Evolutionary conservation across 2,113 vertebrate genomes (phyloP).

Genomic region (Xiphophorus couchianus): DNA sequence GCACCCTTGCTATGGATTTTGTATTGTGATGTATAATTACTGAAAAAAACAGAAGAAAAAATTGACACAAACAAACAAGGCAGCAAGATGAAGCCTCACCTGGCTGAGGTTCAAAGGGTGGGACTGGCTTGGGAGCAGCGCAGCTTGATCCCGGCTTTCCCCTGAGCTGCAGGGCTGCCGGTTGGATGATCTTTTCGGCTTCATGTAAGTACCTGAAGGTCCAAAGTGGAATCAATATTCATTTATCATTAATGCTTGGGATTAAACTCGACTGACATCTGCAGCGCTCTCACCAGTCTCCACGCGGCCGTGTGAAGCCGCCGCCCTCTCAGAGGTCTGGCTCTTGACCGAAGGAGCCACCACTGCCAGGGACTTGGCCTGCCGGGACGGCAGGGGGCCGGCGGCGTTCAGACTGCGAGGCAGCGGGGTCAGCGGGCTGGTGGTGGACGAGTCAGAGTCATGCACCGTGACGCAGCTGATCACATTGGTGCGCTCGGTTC

Average conservation of each 20-base stretch:
- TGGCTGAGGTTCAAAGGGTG: slow-evolving; percentile 99
- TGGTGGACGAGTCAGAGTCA: slow-evolving; percentile 94
- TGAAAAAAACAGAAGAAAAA: too few relatives aligned
- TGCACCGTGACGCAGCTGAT: slow-evolving; percentile 99
- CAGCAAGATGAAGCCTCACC: slow-evolving; percentile 72
- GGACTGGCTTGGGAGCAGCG: slow-evolving; percentile 88
- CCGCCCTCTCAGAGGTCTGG: slow-evolving; percentile 84
- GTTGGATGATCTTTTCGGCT: slow-evolving; percentile 86
- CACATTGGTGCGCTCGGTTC: slow-evolving; percentile 88
- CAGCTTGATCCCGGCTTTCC: slow-evolving; percentile 83
- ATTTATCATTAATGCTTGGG: not conserved
- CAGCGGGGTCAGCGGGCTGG: slow-evolving; percentile 87
- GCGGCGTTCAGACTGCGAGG: slow-evolving; percentile 79
- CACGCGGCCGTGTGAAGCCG: slow-evolving; percentile 78
- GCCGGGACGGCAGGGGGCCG: slow-evolving; percentile 76
- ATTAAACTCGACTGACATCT: not conserved
- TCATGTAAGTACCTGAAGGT: slow-evolving; percentile 73
- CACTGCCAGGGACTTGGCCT: slow-evolving; percentile 85
- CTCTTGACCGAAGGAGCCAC: slow-evolving; percentile 89
- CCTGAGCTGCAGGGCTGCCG: slow-evolving; percentile 88
- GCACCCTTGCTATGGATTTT: too few relatives aligned
- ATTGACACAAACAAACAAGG: not conserved
- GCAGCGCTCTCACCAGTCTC: slow-evolving; percentile 49
- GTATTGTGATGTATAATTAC: too few relatives aligned
- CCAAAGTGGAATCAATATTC: not conserved